phyloP scores from a whole-genome alignment of 1,140 invertebrate genomes.

The Phocides pigmalion region DNA sequence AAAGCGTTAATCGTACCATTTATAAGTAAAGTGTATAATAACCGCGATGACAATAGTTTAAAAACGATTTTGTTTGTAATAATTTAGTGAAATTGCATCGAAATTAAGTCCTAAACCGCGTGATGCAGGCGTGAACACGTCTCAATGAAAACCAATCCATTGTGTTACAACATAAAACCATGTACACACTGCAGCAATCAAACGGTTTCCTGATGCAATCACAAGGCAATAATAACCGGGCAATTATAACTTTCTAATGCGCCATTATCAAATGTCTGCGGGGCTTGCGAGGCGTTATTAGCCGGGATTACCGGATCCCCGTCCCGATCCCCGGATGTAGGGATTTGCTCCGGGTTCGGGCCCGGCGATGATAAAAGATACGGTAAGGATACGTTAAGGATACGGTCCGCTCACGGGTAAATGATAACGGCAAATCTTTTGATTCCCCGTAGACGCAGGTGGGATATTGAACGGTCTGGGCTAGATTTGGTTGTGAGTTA shows the following conservation, averaged over 20 bases:
- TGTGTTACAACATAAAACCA: not conserved
- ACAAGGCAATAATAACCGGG: slow-evolving; percentile 48
- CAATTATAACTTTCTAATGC: slow-evolving; percentile 76
- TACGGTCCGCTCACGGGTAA: slow-evolving; percentile 50
- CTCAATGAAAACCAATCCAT: not conserved
- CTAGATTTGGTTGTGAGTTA: slow-evolving; percentile 19
- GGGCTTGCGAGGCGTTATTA: slow-evolving; percentile 68
- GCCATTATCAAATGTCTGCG: slow-evolving; percentile 69
- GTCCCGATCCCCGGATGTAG: slow-evolving; percentile 68
- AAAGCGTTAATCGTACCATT: too few species aligned
- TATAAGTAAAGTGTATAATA: too few species aligned
- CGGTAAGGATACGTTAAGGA: slow-evolving; percentile 62
- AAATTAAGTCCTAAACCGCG: too few species aligned
- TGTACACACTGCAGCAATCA: slow-evolving; percentile 22
- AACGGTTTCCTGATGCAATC: slow-evolving; percentile 41
- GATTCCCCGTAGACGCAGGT: slow-evolving; percentile 37
- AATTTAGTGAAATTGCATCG: too few species aligned
- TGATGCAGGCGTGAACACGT: too few species aligned
- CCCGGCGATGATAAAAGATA: slow-evolving; percentile 77
- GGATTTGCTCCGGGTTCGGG: slow-evolving; percentile 76
- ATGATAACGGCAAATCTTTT: slow-evolving; percentile 45
- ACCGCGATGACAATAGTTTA: too few species aligned
- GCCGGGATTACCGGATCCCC: slow-evolving; percentile 79
- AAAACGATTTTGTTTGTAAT: too few species aligned
- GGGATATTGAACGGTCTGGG: slow-evolving; percentile 17